These are phyloP conservation scores for Gobionotothen gibberifrons DNA, from an alignment of 2,797 vertebrate species.

Conservation along the genomic window DNA sequence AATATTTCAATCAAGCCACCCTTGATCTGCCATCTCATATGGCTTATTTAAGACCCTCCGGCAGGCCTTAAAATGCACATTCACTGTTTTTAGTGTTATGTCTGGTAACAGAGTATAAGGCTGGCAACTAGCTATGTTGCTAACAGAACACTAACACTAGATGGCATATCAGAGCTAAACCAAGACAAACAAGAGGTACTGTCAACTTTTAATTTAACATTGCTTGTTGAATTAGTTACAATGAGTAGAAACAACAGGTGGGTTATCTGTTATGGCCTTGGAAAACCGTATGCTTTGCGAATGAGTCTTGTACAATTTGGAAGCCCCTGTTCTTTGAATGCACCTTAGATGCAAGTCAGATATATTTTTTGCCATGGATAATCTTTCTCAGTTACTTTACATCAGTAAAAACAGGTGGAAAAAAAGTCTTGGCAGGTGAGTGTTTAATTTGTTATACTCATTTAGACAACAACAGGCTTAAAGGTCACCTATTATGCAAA, in stretches of 20 bases:
- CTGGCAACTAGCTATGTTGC: slow-evolving; percentile 9
- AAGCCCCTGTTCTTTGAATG: slow-evolving; percentile 1
- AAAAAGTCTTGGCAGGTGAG: too few species aligned
- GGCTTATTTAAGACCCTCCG: slow-evolving; percentile 11
- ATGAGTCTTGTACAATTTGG: not conserved
- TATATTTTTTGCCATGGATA: too few species aligned
- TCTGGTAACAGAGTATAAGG: not conserved
- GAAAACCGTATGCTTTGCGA: not conserved
- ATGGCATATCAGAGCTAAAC: not conserved
- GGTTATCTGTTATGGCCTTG: too few species aligned
- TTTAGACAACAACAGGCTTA: too few species aligned
- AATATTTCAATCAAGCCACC: slow-evolving; percentile 21
- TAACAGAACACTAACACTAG: slow-evolving; percentile 2
- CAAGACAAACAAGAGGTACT: not conserved
- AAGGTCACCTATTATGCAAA: too few species aligned
- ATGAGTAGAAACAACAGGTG: too few species aligned
- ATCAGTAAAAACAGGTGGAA: too few species aligned
- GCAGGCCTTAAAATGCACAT: slow-evolving; percentile 28
- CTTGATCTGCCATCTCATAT: slow-evolving; percentile 32
- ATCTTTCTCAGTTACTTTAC: too few species aligned
- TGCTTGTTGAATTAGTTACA: not conserved
- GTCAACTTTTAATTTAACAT: not conserved
- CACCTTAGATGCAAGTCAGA: too few species aligned
- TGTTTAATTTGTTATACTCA: too few species aligned
- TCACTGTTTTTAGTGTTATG: slow-evolving; percentile 13